These are phyloP conservation scores for Odontocerum albicorne DNA, from an alignment of 2,888 invertebrate genomes.

Conservation along the genomic window DNA sequence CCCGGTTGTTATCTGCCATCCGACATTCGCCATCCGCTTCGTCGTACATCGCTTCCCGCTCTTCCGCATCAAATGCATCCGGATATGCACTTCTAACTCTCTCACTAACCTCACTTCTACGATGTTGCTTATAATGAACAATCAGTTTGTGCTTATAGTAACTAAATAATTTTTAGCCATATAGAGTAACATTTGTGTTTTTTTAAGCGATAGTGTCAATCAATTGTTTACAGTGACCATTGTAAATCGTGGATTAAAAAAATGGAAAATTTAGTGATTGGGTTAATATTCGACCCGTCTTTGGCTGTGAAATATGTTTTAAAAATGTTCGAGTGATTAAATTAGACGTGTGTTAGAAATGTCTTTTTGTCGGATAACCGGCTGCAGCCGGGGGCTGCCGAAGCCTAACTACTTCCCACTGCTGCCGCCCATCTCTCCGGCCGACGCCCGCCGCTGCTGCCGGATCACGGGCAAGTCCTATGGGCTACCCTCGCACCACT, in stretches of 20 bases:
- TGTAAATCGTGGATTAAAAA: neutral
- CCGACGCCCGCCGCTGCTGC: conserved; percentile 79
- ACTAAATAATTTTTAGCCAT: neutral
- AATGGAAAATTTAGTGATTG: conserved; percentile 9
- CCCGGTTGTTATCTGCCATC: conserved; percentile 9
- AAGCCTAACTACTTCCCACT: conserved; percentile 82
- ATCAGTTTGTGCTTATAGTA: neutral
- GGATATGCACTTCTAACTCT: neutral
- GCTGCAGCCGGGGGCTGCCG: conserved; percentile 76
- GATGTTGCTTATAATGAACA: neutral
- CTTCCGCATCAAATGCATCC: conserved; percentile 1
- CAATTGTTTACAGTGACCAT: neutral
- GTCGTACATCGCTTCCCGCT: conserved; percentile 11
- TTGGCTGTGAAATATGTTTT: conserved; percentile 14
- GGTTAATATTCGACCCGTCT: neutral
- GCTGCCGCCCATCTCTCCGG: conserved; percentile 77
- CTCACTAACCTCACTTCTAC: neutral
- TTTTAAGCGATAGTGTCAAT: neutral
- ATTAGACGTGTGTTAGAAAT: conserved; percentile 43
- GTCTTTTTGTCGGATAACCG: conserved; percentile 81
- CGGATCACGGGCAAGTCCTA: conserved; percentile 78
- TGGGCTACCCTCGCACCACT: conserved; percentile 73
- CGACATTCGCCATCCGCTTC: conserved; percentile 8
- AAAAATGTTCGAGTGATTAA: neutral
- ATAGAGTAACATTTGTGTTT: neutral